Conservation (phyloP, 2,888 invertebrate species). For the Nineta flava region DNA sequence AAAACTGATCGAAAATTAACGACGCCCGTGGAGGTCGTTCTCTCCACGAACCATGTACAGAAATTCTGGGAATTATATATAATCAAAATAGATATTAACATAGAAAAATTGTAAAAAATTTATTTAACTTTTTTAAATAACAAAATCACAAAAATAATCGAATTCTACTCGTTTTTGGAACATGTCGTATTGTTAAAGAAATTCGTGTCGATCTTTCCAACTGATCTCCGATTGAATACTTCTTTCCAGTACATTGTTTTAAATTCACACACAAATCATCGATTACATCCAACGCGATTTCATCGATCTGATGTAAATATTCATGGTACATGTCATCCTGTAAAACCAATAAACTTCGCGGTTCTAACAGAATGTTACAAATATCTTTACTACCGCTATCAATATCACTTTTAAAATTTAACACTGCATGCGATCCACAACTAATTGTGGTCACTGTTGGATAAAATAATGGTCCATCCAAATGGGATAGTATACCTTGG, state of each 20-base stretch:
- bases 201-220: slow-evolving; percentile 54
- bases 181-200: slow-evolving; percentile 85
- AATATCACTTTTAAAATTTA: slow-evolving; percentile 58
- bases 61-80: no score
- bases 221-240: slow-evolving; percentile 36
- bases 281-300: slow-evolving; percentile 46
- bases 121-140: no score
- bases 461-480: slow-evolving; percentile 87
- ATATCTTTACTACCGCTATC: slow-evolving; percentile 27
- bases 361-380: slow-evolving; percentile 71
- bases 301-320: slow-evolving; percentile 77
- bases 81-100: no score
- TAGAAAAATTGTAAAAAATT: no score
- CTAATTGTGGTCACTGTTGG: slow-evolving; percentile 87
- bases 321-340: slow-evolving; percentile 66
- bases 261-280: slow-evolving; percentile 46
- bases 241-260: slow-evolving; percentile 35
- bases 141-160: slow-evolving; percentile 24
- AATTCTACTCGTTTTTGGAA: slow-evolving; percentile 70
- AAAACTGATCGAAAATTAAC: no score
- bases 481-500: slow-evolving; percentile 95
- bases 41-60: no score
- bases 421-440: slow-evolving; percentile 77
- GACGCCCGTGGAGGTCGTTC: no score
- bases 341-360: slow-evolving; percentile 74